phyloP scores from a whole-genome alignment of 2,113 vertebrate genomes.

The Abramis brama region DNA sequence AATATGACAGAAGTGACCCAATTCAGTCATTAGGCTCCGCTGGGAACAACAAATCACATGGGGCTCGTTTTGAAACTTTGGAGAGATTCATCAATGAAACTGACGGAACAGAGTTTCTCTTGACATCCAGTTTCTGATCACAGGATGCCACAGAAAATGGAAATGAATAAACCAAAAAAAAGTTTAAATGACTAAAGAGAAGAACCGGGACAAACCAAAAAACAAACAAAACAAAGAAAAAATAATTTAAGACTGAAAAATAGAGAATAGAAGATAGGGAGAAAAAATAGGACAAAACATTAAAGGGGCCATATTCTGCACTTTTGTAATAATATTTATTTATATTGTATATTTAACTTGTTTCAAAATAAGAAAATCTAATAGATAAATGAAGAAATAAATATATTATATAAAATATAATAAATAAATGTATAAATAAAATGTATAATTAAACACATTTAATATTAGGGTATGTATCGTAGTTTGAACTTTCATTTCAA shows the following conservation, averaged over 20 bases:
- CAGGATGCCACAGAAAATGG: neutral
- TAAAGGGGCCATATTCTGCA: neutral
- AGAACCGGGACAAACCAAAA: neutral
- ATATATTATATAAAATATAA: neutral
- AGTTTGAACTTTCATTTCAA: too few relatives aligned
- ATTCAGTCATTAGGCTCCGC: slow-evolving; percentile 31
- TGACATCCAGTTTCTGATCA: neutral
- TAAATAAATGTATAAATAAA: neutral
- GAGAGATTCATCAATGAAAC: slow-evolving; percentile 11
- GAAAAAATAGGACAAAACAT: neutral
- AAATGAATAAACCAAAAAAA: neutral
- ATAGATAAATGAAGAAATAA: neutral
- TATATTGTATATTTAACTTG: neutral
- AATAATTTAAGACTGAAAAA: neutral
- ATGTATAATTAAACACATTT: too few relatives aligned
- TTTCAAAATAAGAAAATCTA: neutral
- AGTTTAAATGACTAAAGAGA: neutral
- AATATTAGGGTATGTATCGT: too few relatives aligned
- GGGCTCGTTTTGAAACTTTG: neutral
- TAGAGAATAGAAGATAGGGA: neutral
- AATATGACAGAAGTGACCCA: slow-evolving; percentile 29
- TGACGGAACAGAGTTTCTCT: neutral
- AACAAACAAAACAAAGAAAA: neutral
- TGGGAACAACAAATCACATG: neutral
- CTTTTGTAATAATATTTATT: neutral